These are phyloP conservation scores for Anaspis maculata DNA, from an alignment of 2,888 invertebrate genomes.

Conservation along the genomic window DNA sequence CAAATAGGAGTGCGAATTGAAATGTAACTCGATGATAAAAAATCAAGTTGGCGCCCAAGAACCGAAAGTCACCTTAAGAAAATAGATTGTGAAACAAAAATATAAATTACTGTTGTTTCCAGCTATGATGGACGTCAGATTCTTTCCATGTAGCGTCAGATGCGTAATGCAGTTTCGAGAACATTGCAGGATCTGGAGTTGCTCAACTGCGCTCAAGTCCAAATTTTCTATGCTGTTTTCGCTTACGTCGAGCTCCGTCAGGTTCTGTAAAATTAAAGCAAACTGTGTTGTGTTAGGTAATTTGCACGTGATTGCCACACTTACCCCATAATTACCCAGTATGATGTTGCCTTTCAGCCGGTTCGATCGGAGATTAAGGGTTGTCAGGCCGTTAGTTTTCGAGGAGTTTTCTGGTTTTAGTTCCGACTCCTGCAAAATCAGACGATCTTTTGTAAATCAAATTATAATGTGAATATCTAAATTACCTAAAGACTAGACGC, in stretches of 20 bases:
- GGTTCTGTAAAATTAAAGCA: conserved; percentile 50
- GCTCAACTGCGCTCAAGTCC: conserved; percentile 70
- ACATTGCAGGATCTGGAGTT: conserved; percentile 68
- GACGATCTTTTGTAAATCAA: no score
- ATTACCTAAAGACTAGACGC: no score
- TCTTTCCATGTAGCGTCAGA: conserved; percentile 68
- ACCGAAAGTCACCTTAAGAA: no score
- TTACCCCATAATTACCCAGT: conserved; percentile 77
- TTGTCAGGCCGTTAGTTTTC: conserved; percentile 50
- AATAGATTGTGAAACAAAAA: background rate
- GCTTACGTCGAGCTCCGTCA: conserved; percentile 75
- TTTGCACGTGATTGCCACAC: conserved; percentile 31
- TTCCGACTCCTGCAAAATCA: conserved; percentile 35
- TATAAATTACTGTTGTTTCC: conserved; percentile 67
- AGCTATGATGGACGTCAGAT: conserved; percentile 66
- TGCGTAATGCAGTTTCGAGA: conserved; percentile 67
- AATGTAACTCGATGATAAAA: no score
- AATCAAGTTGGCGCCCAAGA: background rate
- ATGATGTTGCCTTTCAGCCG: conserved; percentile 76
- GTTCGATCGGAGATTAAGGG: conserved; percentile 69
- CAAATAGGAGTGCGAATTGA: no score
- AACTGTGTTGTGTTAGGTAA: conserved; percentile 5
- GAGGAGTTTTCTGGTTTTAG: conserved; percentile 31
- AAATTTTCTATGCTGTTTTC: conserved; percentile 77
- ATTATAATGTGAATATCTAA: no score